Evolutionary conservation across 2,888 invertebrate species (phyloP).

Genomic region (Drosophila nigritarsus): DNA sequence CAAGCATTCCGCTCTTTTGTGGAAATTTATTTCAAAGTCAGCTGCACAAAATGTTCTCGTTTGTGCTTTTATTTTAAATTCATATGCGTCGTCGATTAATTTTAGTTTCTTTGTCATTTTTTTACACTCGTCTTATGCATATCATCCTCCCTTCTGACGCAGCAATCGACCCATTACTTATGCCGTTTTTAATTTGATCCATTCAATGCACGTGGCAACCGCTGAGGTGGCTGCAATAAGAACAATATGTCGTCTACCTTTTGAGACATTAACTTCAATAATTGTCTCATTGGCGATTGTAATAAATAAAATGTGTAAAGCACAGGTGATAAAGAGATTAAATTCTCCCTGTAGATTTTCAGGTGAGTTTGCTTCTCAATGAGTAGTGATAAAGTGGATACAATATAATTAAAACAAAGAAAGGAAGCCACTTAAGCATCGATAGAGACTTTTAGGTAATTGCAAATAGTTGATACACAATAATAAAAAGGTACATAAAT

Average conservation of each 20-base stretch:
- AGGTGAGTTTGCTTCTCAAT: neutral
- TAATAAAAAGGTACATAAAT: neutral
- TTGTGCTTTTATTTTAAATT: slow-evolving; percentile 67
- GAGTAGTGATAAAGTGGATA: neutral
- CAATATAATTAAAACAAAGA: neutral
- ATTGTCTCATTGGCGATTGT: slow-evolving; percentile 22
- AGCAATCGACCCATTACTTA: slow-evolving; percentile 67
- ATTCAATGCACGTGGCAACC: slow-evolving; percentile 67
- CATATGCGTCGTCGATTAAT: slow-evolving; percentile 76
- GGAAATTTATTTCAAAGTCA: slow-evolving; percentile 73
- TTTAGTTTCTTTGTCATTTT: slow-evolving; percentile 60
- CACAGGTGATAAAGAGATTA: neutral
- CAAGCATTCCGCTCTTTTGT: slow-evolving; percentile 40
- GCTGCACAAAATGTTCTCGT: slow-evolving; percentile 70
- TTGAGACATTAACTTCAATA: slow-evolving; percentile 27
- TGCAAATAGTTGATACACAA: neutral
- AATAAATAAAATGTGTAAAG: slow-evolving; percentile 1
- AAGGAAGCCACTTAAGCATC: neutral
- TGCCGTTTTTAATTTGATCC: slow-evolving; percentile 72
- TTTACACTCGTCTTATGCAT: slow-evolving; percentile 24
- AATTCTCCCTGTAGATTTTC: neutral
- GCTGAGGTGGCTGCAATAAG: slow-evolving; percentile 17
- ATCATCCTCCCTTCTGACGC: neutral
- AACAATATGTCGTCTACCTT: slow-evolving; percentile 43
- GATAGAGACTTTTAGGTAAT: neutral